Base-by-base conservation (phyloP, 2,797 vertebrate genomes). In the Protonibea diacanthus region DNA sequence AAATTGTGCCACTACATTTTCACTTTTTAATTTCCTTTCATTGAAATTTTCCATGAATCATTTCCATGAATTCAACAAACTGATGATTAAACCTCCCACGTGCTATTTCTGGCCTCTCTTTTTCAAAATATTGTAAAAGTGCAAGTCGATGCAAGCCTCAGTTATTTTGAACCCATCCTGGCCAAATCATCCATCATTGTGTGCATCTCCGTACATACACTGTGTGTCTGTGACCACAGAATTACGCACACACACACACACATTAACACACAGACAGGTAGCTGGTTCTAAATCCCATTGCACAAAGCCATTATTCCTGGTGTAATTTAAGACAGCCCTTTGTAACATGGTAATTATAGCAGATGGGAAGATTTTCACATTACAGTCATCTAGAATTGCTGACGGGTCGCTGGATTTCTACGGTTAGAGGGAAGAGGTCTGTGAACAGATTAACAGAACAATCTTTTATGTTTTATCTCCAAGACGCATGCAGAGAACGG, bases 401-500 rank as follows among this genome's bases (percentile, higher is more conserved):
- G 93, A 92, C 33, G 91, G 94, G 94, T 96, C 90, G 57, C 85
- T 86, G 93, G 79, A 84, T 89, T 84, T 91, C 85, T 81, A 66
- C 80, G 3, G 85, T 61, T 78, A 81, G 78, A 72, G 75, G 51
- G 81, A 82, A 85, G 82, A 91, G 88, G 90, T 82, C 86, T 78
- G 67, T 85, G 90, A 93, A 80, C 82, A 94, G 92, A 95, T 95
- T 94, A 95, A 86, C 82, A 69, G 78, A 83, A 84, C 90, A 88
- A 91, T 93, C 93, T 93, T 94, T 93, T 91, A 94, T 93, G 92
- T 94, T 96, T 96, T 96, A 96, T 96, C 95, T 94, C 88, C 25
- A 71, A 81, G 91, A 92, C 84, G 58, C 95, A 95, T 68, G 80
- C 92, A 85, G 88, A 86, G 83, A 92, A 89, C 69, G 74, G 84